phyloP scores from a whole-genome alignment of 2,113 vertebrate genomes.

The Pygoscelis adeliae region DNA sequence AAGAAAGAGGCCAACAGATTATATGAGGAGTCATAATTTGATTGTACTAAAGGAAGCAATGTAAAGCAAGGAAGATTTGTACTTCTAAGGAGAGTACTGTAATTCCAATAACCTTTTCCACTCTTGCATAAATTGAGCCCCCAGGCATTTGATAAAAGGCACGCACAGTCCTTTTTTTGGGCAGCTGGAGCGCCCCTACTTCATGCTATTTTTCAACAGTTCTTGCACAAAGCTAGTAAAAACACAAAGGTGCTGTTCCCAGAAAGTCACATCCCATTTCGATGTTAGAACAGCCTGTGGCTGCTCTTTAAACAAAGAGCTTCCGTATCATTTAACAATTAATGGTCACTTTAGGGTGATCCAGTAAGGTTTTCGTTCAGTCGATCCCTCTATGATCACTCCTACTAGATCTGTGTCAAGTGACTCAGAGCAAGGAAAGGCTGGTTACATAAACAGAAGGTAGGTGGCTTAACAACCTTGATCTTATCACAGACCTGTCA shows the following conservation, averaged over 20 bases:
- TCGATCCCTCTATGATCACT: background rate
- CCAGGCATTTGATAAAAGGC: background rate
- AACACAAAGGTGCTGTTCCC: background rate
- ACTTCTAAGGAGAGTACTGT: background rate
- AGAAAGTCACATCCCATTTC: background rate
- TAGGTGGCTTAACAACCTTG: constrained; percentile 55
- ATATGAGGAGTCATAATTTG: background rate
- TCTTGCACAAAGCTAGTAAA: background rate
- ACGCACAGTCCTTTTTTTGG: background rate
- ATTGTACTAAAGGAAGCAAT: background rate
- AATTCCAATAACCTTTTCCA: constrained; percentile 49
- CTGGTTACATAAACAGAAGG: constrained; percentile 45
- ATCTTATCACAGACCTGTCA: constrained; percentile 48
- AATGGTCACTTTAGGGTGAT: background rate
- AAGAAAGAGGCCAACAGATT: background rate
- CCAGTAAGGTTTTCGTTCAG: fast-evolving
- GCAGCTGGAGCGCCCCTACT: background rate
- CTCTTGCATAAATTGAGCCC: constrained; percentile 36
- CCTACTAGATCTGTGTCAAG: background rate
- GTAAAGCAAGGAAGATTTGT: background rate
- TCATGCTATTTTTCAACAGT: background rate
- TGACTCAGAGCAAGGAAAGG: background rate
- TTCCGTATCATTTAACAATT: background rate
- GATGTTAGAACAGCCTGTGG: background rate
- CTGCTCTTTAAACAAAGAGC: background rate